Evolutionary conservation across 2,113 vertebrate genomes (phyloP).

Genomic region (Lontra canadensis): DNA sequence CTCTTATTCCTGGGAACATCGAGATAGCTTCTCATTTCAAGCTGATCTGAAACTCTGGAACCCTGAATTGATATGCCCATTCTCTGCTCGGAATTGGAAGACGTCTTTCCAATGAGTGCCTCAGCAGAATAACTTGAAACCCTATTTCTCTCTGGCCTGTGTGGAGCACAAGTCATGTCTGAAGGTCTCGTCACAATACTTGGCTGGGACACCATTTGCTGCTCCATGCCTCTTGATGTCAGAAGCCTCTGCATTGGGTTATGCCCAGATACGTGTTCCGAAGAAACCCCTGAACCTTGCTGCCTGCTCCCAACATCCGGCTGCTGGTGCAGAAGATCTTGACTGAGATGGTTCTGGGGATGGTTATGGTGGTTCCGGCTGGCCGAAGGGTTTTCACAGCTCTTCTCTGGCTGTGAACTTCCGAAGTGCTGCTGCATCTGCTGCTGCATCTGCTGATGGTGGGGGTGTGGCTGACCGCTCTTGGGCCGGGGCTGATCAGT

Average conservation of each 20-base stretch:
- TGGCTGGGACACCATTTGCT: slow-evolving; percentile 95
- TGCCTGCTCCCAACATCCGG: slow-evolving; percentile 89
- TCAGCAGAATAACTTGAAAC: slow-evolving; percentile 98
- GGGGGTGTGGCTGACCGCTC: slow-evolving; percentile 84
- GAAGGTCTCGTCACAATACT: slow-evolving; percentile 91
- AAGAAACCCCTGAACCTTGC: slow-evolving; percentile 80
- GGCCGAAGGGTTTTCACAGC: slow-evolving; percentile 91
- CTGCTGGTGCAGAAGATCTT: slow-evolving; percentile 88
- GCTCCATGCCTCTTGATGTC: slow-evolving; percentile 93
- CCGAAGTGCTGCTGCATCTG: slow-evolving; percentile 94
- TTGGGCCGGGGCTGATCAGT: slow-evolving; percentile 86
- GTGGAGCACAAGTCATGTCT: slow-evolving; percentile 92
- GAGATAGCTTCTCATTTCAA: slow-evolving; percentile 94
- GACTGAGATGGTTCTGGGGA: slow-evolving; percentile 88
- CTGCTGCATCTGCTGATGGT: slow-evolving; percentile 88
- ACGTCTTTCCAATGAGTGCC: slow-evolving; percentile 95
- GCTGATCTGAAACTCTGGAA: slow-evolving; percentile 91
- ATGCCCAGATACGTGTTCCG: slow-evolving; percentile 85
- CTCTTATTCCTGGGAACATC: slow-evolving; percentile 93
- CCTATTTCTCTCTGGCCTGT: slow-evolving; percentile 95
- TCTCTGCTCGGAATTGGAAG: slow-evolving; percentile 93
- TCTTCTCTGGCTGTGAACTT: slow-evolving; percentile 93
- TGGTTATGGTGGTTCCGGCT: slow-evolving; percentile 89
- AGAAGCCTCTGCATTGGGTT: slow-evolving; percentile 95
- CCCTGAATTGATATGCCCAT: slow-evolving; percentile 93